A percentile compares a stretch with the other conserved stretches of the same genome.
Conservation (phyloP, 1,140 invertebrate genomes). For the Drosophila jambulina region DNA sequence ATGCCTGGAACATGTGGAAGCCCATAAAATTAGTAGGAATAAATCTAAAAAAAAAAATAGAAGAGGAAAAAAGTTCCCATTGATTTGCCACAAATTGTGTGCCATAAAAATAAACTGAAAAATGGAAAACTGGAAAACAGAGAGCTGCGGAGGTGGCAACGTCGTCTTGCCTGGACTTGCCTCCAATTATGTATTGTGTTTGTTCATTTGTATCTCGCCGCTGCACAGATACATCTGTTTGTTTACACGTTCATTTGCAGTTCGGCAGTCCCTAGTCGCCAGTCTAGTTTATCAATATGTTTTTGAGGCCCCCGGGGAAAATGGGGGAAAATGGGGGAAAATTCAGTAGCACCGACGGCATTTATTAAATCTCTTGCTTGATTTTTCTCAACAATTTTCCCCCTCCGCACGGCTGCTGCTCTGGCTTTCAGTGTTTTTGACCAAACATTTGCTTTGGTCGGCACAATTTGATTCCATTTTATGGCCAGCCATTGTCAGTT, state of each 20-base stretch:
- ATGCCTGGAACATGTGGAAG: conserved; percentile 67
- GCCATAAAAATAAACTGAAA: conserved; percentile 73
- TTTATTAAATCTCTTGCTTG: conserved; percentile 58
- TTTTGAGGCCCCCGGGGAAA: conserved; percentile 9
- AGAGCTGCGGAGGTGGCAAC: not conserved
- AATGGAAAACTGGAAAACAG: conserved; percentile 21
- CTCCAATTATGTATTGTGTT: conserved; percentile 61
- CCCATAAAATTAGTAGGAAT: conserved; percentile 52
- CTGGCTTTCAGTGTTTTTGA: conserved; percentile 30
- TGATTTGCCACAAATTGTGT: conserved; percentile 82
- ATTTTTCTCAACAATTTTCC: conserved; percentile 40
- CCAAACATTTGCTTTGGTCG: conserved; percentile 68
- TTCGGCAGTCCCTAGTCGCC: conserved; percentile 9
- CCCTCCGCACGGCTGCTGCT: not conserved
- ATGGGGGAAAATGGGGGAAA: conserved; percentile 1
- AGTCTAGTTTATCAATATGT: conserved; percentile 53
- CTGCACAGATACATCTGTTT: conserved; percentile 56
- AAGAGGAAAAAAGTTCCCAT: conserved; percentile 49
- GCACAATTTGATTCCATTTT: conserved; percentile 77
- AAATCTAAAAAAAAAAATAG: conserved; percentile 3
- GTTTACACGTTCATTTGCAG: conserved; percentile 51
- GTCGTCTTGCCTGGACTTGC: not conserved
- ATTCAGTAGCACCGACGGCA: conserved; percentile 10
- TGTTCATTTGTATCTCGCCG: conserved; percentile 65
- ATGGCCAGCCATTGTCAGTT: conserved; percentile 64